phyloP scores from a whole-genome alignment of 1,140 invertebrate species.

The Bombus superbus region DNA sequence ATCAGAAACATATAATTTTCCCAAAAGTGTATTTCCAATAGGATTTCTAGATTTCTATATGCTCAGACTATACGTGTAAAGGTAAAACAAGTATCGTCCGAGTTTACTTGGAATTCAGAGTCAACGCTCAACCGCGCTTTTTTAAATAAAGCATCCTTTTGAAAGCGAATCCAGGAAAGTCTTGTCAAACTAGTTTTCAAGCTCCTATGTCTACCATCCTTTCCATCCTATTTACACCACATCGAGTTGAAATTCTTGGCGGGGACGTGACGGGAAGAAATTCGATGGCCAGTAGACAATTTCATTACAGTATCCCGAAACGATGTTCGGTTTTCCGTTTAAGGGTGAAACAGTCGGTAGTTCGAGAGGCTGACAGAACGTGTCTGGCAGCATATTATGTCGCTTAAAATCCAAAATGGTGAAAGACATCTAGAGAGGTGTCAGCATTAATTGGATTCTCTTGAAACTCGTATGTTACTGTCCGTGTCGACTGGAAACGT shows the following conservation, averaged over 20 bases:
- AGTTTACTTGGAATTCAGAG: not conserved
- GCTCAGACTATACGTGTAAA: too few relatives aligned
- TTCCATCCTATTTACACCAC: not conserved
- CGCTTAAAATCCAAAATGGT: conserved; percentile 71
- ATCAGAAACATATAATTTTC: too few relatives aligned
- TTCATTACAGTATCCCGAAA: conserved; percentile 41
- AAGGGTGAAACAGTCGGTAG: conserved; percentile 37
- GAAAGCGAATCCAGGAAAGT: not conserved
- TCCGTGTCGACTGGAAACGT: conserved; percentile 55
- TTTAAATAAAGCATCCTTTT: not conserved
- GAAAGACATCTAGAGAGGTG: conserved; percentile 67
- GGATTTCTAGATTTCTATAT: too few relatives aligned
- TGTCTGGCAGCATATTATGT: conserved; percentile 63
- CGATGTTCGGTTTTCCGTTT: conserved; percentile 48
- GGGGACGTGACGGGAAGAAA: conserved; percentile 10
- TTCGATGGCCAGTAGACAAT: conserved; percentile 28
- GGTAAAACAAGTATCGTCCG: not conserved
- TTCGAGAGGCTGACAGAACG: conserved; percentile 61
- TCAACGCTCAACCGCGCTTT: not conserved
- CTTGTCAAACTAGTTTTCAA: not conserved
- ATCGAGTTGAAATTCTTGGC: not conserved
- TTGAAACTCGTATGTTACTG: conserved; percentile 66
- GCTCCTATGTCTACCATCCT: not conserved
- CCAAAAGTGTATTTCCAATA: too few relatives aligned
- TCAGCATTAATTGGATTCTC: conserved; percentile 72